phyloP scores from a whole-genome alignment of 2,797 vertebrate genomes.

The Alcedo quadribrachys region DNA sequence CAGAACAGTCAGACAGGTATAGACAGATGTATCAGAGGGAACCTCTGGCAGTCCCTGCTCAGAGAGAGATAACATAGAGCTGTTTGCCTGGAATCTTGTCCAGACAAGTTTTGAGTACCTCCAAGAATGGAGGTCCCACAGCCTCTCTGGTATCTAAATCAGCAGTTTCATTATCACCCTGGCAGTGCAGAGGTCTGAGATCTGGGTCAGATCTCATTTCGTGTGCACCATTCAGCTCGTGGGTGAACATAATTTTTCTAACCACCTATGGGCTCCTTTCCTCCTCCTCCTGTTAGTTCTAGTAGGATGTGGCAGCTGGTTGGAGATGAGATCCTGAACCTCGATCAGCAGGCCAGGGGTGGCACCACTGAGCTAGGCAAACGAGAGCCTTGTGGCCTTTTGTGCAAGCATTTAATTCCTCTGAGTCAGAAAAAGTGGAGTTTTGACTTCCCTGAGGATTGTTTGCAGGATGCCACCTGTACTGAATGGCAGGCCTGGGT shows the following conservation, averaged over 20 bases:
- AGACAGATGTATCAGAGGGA: not conserved
- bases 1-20: not conserved
- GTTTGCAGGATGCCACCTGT: not conserved
- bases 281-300: not conserved
- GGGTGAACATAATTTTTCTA: not conserved
- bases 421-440: not conserved
- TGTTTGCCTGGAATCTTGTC: not conserved
- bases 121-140: not conserved
- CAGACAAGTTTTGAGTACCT: not conserved
- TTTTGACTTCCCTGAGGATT: not conserved
- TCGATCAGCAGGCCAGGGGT: not conserved
- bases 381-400: not conserved
- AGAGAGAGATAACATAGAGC: not conserved
- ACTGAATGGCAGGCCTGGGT: not conserved
- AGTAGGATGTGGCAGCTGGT: not conserved
- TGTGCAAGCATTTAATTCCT: not conserved
- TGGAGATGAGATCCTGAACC: not conserved
- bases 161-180: not conserved
- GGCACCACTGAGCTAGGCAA: not conserved
- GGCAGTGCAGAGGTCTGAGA: not conserved
- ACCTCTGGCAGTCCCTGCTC: not conserved
- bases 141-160: not conserved
- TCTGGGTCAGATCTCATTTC: not conserved
- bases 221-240: not conserved
- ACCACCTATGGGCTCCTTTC: not conserved